Base-by-base conservation (phyloP, 2,888 invertebrate species). In the Lithosia quadra region DNA sequence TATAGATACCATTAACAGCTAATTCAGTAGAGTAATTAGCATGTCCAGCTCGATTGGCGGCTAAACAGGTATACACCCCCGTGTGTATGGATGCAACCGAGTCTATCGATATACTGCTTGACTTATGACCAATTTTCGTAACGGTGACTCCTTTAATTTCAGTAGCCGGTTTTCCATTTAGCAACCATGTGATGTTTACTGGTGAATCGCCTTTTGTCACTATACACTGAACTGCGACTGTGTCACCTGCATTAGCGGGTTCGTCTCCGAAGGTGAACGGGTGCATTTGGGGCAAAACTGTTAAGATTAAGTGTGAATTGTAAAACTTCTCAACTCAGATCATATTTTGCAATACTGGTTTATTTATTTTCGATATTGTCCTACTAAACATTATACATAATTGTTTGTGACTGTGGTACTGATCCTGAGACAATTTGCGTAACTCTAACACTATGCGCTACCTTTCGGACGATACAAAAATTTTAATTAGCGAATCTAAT, bases 131-230 rank as follows among this genome's bases (percentile, higher is more conserved):
- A 84, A 96, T 95, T 90, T 95, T 96, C 60, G 95, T 93, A 55
- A 96, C 95, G 0, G 95, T 91, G 70, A 96, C 93, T 77, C 96
- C 96, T 76, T 91, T 90, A 86, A 92, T 94, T 78, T 88, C 93
- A 67, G 84, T 95, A 80, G 95, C 96, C 81, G 93, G 95, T 86
- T 91, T 95, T 79, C 96, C 96, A 90, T 98, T 97, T 75, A 97
- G 96, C 39, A 95, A 95, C 98, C 98, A 98, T 63, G 96, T 96
- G 67, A 98, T 96, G 83, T 96, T 96, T 49, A 98, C 94, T 10
- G 98, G 98, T 64, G 96, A 95, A 87, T 98, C 98, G 58, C 98
- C 98, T 90, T 97, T 97, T 63, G 96, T 96, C 56, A 97, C 96
- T 92, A 97, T 96, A 88, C 98, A 98, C 76, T 96, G 96, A 3